phyloP scores from a whole-genome alignment of 2,888 invertebrate species.

The Chymomyza procnemis region DNA sequence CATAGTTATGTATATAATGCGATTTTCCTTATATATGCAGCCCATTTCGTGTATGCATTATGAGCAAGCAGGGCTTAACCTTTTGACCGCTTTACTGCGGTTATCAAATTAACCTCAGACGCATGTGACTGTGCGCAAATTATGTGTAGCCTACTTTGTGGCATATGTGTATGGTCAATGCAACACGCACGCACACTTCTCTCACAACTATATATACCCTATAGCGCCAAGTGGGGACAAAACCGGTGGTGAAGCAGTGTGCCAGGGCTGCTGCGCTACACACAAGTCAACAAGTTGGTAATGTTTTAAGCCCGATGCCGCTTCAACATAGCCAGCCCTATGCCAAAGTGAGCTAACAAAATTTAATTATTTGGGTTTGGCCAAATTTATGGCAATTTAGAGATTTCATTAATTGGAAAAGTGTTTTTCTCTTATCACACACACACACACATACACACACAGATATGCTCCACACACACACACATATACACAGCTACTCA shows the following conservation, averaged over 20 bases:
- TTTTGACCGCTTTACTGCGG: conserved; percentile 10
- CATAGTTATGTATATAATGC: neutral
- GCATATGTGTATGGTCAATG: conserved; percentile 36
- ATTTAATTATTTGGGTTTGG: conserved; percentile 72
- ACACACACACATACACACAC: conserved; percentile 4
- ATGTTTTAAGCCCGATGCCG: neutral
- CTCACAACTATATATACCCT: conserved; percentile 7
- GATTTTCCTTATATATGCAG: neutral
- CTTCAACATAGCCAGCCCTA: neutral
- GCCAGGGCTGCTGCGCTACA: too few relatives aligned
- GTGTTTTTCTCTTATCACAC: conserved; percentile 49
- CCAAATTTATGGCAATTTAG: conserved; percentile 74
- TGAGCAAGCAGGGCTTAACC: neutral
- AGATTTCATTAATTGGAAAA: conserved; percentile 78
- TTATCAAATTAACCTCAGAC: conserved; percentile 37
- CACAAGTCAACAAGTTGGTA: conserved; percentile 59
- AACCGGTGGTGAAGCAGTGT: neutral
- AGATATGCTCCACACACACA: neutral
- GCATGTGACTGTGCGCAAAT: conserved; percentile 29
- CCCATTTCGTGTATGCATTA: too few relatives aligned
- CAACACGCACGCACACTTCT: conserved; percentile 20
- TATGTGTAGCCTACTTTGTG: conserved; percentile 52
- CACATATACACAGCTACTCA: too few relatives aligned
- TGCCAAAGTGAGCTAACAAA: conserved; percentile 23
- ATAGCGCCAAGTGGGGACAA: neutral